Conservation (phyloP, 2,888 invertebrate species). For the Busseola fusca region DNA sequence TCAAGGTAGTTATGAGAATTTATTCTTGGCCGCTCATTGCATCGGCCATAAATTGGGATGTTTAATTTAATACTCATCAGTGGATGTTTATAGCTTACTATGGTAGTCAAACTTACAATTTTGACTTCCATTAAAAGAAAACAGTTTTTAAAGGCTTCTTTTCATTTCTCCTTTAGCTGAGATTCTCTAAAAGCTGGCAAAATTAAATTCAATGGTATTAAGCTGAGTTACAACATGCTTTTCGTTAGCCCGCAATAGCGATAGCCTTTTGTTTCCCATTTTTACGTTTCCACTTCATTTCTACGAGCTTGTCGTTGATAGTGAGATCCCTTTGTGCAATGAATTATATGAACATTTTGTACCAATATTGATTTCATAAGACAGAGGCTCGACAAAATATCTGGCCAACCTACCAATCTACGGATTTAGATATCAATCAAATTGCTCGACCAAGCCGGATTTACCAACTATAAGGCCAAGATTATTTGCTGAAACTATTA, state of each 20-base stretch:
- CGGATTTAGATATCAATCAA: conserved; percentile 48
- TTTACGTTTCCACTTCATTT: conserved; percentile 38
- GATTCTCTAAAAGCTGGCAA: conserved; percentile 29
- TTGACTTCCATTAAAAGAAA: no score
- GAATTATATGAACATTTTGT: conserved; percentile 36
- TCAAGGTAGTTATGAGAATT: neutral
- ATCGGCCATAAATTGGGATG: neutral
- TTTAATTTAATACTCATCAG: neutral
- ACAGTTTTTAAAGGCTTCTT: no score
- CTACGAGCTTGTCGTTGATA: conserved; percentile 24
- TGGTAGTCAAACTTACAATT: neutral
- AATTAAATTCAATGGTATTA: conserved; percentile 52
- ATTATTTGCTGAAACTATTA: conserved; percentile 51
- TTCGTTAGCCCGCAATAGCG: conserved; percentile 51
- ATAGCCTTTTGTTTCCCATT: conserved; percentile 43
- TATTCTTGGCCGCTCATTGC: neutral
- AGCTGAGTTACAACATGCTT: conserved; percentile 54
- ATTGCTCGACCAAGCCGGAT: conserved; percentile 17
- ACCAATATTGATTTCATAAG: conserved; percentile 30
- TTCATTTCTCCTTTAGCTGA: conserved; percentile 12
- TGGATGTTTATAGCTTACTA: neutral
- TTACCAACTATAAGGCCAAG: conserved; percentile 1
- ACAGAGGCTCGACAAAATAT: conserved; percentile 17
- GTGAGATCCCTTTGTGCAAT: conserved; percentile 20
- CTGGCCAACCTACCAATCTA: neutral